Conservation (phyloP, 92 coral and sea anemone species). For the Micromussa lordhowensis region DNA sequence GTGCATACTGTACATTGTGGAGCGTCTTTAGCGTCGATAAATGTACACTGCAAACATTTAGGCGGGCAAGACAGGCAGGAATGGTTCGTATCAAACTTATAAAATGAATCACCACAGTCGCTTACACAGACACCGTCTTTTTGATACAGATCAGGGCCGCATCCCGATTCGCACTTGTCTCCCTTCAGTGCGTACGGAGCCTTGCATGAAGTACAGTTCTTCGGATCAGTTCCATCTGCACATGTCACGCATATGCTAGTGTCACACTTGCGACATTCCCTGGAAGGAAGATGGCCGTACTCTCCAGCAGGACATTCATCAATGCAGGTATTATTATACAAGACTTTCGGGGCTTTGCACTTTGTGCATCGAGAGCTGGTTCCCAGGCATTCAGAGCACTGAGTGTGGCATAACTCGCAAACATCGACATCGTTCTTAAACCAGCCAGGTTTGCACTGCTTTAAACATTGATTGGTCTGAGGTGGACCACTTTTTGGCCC, state of each 20-base stretch:
- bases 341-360: conserved; percentile 72
- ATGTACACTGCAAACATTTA: conserved; percentile 61
- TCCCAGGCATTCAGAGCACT: conserved; percentile 72
- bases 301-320: conserved; percentile 54
- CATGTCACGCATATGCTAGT: conserved; percentile 70
- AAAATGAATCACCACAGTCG: conserved; percentile 74
- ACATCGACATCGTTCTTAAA: conserved; percentile 65
- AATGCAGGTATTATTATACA: conserved; percentile 63
- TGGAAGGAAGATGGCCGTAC: conserved; percentile 59
- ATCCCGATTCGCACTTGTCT: conserved; percentile 64
- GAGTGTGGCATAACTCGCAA: conserved; percentile 54
- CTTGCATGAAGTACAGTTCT: conserved; percentile 77
- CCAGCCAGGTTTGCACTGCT: conserved; percentile 63
- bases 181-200: conserved; percentile 72
- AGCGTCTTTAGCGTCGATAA: not conserved
- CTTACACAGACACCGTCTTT: conserved; percentile 51
- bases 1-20: conserved; percentile 60
- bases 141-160: conserved; percentile 64
- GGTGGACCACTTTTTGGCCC: conserved; percentile 62
- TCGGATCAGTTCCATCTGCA: conserved; percentile 61
- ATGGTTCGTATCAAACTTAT: conserved; percentile 40
- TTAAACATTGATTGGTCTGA: conserved; percentile 64
- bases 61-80: conserved; percentile 73
- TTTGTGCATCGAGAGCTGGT: conserved; percentile 69
- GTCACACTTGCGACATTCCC: conserved; percentile 71